Base-by-base conservation (phyloP, 2,113 vertebrate genomes). In the Diphyllodes magnificus region DNA sequence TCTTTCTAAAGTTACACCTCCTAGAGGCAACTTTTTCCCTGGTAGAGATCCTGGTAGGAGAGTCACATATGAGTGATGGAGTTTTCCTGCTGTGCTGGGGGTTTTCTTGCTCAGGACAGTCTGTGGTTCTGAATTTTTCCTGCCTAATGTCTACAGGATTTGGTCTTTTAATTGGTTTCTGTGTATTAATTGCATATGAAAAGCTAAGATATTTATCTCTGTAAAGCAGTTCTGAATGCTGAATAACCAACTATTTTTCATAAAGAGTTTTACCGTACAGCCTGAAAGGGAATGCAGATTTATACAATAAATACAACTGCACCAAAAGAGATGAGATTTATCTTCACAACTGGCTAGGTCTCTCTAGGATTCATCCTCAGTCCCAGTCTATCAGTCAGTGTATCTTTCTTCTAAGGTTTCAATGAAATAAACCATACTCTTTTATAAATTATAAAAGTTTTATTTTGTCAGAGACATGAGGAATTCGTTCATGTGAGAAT, bases 401-500 rank as follows among this genome's bases (percentile, higher is more conserved):
- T 88, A 92, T 90, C 75, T 94, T 95, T 94, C 86, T 96, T 85
- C 93, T 76, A 91, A 90, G 56, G 37, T 59, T 92, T 92, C 57
- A 93, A 72, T 68, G 44, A 89, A 97, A 93, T 72, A 93, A 93
- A 85, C 42, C 33, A 72, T 88, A 91, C 23, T 83, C 53, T 93
- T 95, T 70, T 78, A 95, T 87, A 96, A 96, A 96, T 94, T 88
- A 93, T 82, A 70, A 61, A 96, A 92, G 90, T 97, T 97, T 69
- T 90, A 81, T 91, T 96, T 96, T 92, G 64, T 91, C 93, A 97
- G 93, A 65, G 45, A 86, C 64, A 72, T 68, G 71, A 95, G 81
- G 63, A 87, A 93, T 92, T 96, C 47, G 54, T 79, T 81, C 45
- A 86, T 65, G 47, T 73, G 39, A 71, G 82, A 66, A 53, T 59